Base-by-base conservation (phyloP, 2,797 vertebrate genomes). In the Oreonectes daqikongensis region DNA sequence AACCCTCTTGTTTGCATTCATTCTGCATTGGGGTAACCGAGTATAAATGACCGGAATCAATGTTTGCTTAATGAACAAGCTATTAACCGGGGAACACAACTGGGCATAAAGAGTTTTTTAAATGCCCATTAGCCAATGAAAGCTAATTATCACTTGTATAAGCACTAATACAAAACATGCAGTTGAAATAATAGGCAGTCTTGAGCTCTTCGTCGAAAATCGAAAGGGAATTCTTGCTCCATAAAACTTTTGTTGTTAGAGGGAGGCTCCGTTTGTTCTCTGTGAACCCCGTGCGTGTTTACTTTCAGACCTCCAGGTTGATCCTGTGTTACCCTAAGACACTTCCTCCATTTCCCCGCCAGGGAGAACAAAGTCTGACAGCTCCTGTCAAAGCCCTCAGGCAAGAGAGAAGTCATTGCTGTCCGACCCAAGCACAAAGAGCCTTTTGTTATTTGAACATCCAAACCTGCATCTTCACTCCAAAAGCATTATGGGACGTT, bases 311-410 rank as follows among this genome's bases (percentile, higher is more conserved):
- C 64, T 73, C 66, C 48, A 69, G 42, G 66, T 63, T 69, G 71
- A 79, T 73, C 64, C 64, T 63, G 61, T 68, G 52, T 74, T 64
- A 53, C 42, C 38, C 35, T 40, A 4, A 35, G 28, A 59, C 63
- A 52, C 35, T 64, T 63, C 57, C 59, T 69, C 57, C 28, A 32
- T 69, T 77, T 77, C 66, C 74, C 57, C 44, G 20, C 42, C 22
- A 26, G 65, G 74, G 74, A 77, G 66, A 65, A 79, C 24, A 2
- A 60, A 65, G 26, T 75, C 63, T 75, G 55, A 67, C 65, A 75
- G 71, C 66, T 69, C 53, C 44, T 79, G 70, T 68, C 71, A 68
- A 48, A 50, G 69, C 26, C 42, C 32, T 73, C 44, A 18, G 32
- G 26, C 20, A 35, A 3, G 30, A 38, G 11, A 42, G 59, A 63